phyloP scores from a whole-genome alignment of 2,113 vertebrate genomes.

The Callocephalon fimbriatum region DNA sequence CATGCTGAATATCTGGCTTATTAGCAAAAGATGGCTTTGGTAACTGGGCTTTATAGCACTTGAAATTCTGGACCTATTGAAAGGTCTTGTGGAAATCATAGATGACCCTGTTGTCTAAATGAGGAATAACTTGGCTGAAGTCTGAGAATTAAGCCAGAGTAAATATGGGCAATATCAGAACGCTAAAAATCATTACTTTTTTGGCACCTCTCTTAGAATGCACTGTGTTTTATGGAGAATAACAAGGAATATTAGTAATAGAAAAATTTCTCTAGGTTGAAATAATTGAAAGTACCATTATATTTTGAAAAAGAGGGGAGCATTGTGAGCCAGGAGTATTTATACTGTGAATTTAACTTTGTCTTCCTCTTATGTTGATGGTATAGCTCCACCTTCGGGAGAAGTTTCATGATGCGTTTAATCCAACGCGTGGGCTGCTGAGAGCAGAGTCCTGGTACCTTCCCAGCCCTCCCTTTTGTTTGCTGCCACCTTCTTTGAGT shows the following conservation, averaged over 20 bases:
- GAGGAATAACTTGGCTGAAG: neutral
- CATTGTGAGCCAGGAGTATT: neutral
- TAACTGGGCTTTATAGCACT: neutral
- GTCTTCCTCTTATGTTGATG: neutral
- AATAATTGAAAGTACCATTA: neutral
- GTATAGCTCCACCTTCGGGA: slow-evolving; percentile 61
- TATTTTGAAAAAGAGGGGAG: neutral
- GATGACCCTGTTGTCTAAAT: neutral
- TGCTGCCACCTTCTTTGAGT: neutral
- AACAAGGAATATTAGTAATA: neutral
- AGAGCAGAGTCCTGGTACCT: neutral
- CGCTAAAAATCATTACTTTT: neutral
- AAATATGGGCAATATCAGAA: neutral
- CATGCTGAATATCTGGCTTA: neutral
- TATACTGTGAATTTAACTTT: neutral
- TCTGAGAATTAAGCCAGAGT: neutral
- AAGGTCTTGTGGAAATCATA: neutral
- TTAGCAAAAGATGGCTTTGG: neutral
- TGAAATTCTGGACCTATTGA: neutral
- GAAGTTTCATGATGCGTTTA: neutral
- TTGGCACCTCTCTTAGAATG: neutral
- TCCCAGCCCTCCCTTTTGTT: neutral
- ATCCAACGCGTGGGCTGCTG: neutral
- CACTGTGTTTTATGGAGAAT: neutral
- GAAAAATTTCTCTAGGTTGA: neutral